Base-by-base conservation (phyloP, 2,113 vertebrate genomes). In the Zapornia atra region DNA sequence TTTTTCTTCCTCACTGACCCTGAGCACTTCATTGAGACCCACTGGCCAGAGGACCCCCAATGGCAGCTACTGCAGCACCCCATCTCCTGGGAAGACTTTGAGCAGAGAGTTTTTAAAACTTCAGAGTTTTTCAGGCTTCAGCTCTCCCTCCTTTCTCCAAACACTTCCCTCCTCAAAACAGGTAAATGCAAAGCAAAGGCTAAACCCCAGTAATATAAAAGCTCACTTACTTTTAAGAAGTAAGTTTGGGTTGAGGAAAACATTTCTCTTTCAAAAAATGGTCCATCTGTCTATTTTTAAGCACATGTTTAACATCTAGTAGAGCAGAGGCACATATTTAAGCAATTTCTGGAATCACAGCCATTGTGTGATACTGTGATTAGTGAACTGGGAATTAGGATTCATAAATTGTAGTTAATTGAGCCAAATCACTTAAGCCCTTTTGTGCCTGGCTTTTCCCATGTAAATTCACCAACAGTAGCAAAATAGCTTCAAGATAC, bases 1-100 rank as follows among this genome's bases (percentile, higher is more conserved):
- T 98, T 98, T 95, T 98, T 97, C 95, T 98, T 98, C 95, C 97
- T 99, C 15, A 97, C 98, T 22, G 97, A 99, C 63, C 98, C 98
- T 1, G 98, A 99, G 85, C 96, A 98, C 81, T 98, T 99, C 78
- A 93, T 96, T 21, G 97, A 98, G 38, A 98, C 98, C 2, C 98
- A 98, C 48, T 98, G 96, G 96, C 98, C 99, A 0, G 97, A 98
- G 36, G 97, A 98, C 54, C 90, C 98, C 25, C 81, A 53, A 10
- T 98, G 98, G 99, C 98, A 98, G 94, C 98, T 99, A 12, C 94
- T 98, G 42, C 98, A 98, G 12, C 31, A 15, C 7, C 95, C 97
- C 2, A 2, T 98, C 70, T 10, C 90, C 1, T 10, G 85, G 68
- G 96, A 98, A 93, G 96, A 98, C 54, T 99, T 99, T 33, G 98